These are phyloP conservation scores for Philotrypesis tridentata DNA, from an alignment of 1,140 invertebrate genomes.

Conservation along the genomic window DNA sequence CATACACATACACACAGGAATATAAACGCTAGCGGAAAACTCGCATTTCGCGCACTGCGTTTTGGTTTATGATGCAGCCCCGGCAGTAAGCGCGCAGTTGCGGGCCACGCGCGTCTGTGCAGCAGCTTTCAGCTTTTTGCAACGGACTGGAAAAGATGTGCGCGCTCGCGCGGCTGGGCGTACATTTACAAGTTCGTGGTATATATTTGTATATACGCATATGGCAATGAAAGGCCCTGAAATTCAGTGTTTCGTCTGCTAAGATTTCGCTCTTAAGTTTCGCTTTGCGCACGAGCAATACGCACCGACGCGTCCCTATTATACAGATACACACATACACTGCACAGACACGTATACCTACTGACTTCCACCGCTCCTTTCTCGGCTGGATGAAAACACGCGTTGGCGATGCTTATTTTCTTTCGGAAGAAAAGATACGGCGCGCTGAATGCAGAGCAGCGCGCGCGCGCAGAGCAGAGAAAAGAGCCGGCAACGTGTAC, in stretches of 20 bases:
- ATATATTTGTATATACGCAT: no score
- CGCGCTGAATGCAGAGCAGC: background rate
- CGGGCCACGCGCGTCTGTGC: slow-evolving; percentile 13
- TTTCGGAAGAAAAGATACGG: background rate
- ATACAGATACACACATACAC: background rate
- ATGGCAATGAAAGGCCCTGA: slow-evolving; percentile 13
- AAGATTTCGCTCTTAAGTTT: slow-evolving; percentile 26
- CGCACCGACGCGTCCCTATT: background rate
- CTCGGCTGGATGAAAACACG: background rate
- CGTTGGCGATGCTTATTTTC: background rate
- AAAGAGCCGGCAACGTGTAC: background rate
- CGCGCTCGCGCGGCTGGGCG: background rate
- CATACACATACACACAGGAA: no score
- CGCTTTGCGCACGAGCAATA: background rate
- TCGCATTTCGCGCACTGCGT: slow-evolving; percentile 41
- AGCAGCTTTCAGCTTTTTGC: slow-evolving; percentile 55
- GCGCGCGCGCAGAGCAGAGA: background rate
- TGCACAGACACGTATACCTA: background rate
- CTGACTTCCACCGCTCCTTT: background rate
- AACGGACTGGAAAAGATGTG: slow-evolving; percentile 54
- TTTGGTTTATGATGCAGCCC: slow-evolving; percentile 59
- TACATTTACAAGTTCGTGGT: no score
- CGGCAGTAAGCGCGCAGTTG: slow-evolving; percentile 51
- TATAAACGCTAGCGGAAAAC: background rate
- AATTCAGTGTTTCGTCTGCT: background rate